Percentiles rank a stretch among this genome's conserved stretches.
These are phyloP conservation scores for Pogonocichla stellata DNA, from an alignment of 2,113 vertebrate genomes.

Conservation along the genomic window DNA sequence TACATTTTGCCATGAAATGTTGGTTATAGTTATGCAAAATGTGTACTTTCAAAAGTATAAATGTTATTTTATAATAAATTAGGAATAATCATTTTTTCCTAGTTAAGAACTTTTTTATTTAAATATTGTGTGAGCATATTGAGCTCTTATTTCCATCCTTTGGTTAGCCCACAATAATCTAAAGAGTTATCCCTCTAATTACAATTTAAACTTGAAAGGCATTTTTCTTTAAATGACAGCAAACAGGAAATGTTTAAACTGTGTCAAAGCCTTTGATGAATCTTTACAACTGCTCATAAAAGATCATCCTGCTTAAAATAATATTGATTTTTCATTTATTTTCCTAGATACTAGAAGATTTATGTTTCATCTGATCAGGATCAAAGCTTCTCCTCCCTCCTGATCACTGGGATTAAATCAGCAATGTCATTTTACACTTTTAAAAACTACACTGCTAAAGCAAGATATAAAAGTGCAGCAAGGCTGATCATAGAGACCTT, in stretches of 20 bases:
- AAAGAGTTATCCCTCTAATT: conserved; percentile 33
- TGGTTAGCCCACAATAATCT: background rate
- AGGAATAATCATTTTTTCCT: background rate
- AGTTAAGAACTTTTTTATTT: background rate
- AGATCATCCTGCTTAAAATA: conserved; percentile 66
- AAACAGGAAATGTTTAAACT: conserved; percentile 55
- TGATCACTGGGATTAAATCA: conserved; percentile 61
- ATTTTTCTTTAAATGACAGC: conserved; percentile 46
- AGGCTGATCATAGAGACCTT: conserved; percentile 66
- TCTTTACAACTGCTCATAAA: conserved; percentile 57
- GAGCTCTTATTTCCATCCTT: background rate
- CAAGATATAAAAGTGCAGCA: conserved; percentile 66
- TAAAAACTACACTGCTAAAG: conserved; percentile 58
- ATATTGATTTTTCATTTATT: conserved; percentile 63
- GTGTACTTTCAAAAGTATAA: background rate
- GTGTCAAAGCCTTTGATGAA: conserved; percentile 53
- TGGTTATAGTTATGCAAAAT: background rate
- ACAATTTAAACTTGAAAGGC: conserved; percentile 49
- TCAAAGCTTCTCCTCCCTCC: conserved; percentile 53
- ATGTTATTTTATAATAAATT: background rate
- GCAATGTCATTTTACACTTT: conserved; percentile 64
- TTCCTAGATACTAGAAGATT: conserved; percentile 58
- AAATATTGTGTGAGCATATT: background rate
- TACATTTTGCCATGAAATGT: background rate
- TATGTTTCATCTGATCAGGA: conserved; percentile 66